Evolutionary conservation across 2,797 vertebrate genomes (phyloP).

Genomic region (Acipenser transmontanus): DNA sequence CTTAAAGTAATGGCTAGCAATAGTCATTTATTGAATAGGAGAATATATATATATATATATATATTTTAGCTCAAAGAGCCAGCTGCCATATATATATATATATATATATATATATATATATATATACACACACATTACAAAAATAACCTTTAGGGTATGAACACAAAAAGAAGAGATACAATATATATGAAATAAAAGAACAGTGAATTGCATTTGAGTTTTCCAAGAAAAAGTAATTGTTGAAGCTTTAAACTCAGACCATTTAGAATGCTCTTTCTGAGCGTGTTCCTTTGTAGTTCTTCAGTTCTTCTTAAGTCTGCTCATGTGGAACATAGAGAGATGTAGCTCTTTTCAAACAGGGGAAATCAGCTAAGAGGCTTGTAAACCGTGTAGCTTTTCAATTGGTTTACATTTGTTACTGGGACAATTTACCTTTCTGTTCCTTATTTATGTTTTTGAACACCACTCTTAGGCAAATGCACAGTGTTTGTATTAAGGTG

Average conservation of each 20-base stretch:
- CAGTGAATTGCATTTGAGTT: constrained; percentile 29
- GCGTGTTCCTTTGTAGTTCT: constrained; percentile 2
- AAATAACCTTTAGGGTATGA: too few relatives aligned
- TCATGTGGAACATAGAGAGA: constrained; percentile 8
- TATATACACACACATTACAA: too few relatives aligned
- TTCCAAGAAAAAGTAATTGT: constrained; percentile 16
- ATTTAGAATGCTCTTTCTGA: constrained; percentile 14
- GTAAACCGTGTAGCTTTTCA: neutral
- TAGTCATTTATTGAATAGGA: constrained; percentile 47
- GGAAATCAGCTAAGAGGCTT: neutral
- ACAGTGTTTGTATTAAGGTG: too few relatives aligned
- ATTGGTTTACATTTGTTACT: too few relatives aligned
- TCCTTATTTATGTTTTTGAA: too few relatives aligned
- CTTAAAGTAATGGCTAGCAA: constrained; percentile 74
- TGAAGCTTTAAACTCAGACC: constrained; percentile 1
- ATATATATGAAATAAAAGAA: constrained; percentile 43
- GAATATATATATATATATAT: constrained; percentile 1
- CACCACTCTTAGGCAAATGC: too few relatives aligned
- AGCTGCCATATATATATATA: neutral
- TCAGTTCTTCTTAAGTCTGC: constrained; percentile 14
- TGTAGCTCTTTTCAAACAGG: constrained; percentile 3
- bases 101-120: too few relatives aligned
- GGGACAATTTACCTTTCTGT: too few relatives aligned
- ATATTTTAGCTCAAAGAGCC: too few relatives aligned
- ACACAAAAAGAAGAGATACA: constrained; percentile 60